Evolutionary conservation across 37 sponge, comb jelly and placozoan genomes (phyloP).

Genomic region (Hexactinellida sp.): DNA sequence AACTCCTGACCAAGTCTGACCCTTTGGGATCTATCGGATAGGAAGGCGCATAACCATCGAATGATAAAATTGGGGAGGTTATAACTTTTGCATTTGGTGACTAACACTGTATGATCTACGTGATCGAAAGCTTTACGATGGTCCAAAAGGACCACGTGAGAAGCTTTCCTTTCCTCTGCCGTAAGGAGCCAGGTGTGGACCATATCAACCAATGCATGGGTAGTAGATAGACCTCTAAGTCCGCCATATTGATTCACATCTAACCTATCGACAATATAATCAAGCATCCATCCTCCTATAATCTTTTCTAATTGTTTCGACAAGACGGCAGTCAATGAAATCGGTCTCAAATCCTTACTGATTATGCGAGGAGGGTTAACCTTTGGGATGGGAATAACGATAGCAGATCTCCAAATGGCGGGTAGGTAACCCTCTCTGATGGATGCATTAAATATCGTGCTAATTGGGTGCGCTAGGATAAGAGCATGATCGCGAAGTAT

Average conservation of each 20-base stretch:
- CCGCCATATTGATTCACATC: not conserved
- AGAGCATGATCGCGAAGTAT: not conserved
- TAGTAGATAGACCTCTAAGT: not conserved
- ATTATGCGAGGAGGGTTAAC: not conserved
- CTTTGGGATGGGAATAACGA: not conserved
- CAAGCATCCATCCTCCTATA: not conserved
- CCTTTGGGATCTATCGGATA: not conserved
- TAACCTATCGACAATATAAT: not conserved
- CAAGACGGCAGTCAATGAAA: not conserved
- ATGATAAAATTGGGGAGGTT: too few species aligned
- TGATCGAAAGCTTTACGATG: too few species aligned
- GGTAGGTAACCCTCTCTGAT: not conserved
- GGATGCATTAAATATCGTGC: not conserved
- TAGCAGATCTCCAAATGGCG: not conserved
- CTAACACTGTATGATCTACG: too few species aligned
- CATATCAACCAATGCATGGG: not conserved
- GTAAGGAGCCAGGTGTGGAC: not conserved
- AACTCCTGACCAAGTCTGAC: not conserved
- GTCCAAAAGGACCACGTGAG: too few species aligned
- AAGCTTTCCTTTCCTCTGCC: not conserved
- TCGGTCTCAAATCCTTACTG: not conserved
- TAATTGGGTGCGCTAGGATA: not conserved
- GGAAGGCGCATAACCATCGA: too few species aligned
- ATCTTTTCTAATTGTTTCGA: not conserved
- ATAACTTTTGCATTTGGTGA: too few species aligned